Conservation (phyloP, 2,797 vertebrate species). For the Limosa lapponica region DNA sequence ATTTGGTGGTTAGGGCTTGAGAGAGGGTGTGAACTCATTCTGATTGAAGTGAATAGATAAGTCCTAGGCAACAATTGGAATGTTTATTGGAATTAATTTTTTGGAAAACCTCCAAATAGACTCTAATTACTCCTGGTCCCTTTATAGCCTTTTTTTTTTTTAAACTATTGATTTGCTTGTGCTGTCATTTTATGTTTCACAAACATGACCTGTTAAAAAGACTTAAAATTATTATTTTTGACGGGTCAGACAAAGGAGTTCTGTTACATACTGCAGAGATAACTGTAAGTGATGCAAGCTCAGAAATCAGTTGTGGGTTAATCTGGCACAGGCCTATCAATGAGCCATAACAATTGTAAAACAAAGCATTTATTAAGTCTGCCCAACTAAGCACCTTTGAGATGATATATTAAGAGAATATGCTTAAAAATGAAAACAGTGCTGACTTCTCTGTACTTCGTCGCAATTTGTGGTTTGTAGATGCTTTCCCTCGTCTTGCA, state of each 20-base stretch:
- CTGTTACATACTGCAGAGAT: not conserved
- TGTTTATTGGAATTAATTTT: slow-evolving; percentile 12
- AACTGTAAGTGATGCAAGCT: not conserved
- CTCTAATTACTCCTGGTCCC: not conserved
- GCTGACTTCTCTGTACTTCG: not conserved
- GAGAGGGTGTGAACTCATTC: slow-evolving; percentile 2
- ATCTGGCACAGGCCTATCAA: not conserved
- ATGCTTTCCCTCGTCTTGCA: not conserved
- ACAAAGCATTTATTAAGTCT: not conserved
- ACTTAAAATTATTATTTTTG: not conserved
- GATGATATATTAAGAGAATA: not conserved
- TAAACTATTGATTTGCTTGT: not conserved
- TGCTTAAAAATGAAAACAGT: not conserved
- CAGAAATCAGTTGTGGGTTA: not conserved
- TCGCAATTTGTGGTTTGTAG: not conserved
- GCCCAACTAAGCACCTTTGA: not conserved
- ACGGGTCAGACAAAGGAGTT: not conserved
- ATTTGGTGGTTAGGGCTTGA: not conserved
- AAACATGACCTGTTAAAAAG: not conserved
- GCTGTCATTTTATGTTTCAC: not conserved
- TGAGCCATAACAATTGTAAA: not conserved
- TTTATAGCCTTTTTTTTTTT: not conserved
- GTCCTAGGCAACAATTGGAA: not conserved
- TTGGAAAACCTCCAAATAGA: not conserved
- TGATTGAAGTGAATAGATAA: not conserved